Base-by-base conservation (phyloP, 2,797 vertebrate genomes). In the Cossypha polioptera region DNA sequence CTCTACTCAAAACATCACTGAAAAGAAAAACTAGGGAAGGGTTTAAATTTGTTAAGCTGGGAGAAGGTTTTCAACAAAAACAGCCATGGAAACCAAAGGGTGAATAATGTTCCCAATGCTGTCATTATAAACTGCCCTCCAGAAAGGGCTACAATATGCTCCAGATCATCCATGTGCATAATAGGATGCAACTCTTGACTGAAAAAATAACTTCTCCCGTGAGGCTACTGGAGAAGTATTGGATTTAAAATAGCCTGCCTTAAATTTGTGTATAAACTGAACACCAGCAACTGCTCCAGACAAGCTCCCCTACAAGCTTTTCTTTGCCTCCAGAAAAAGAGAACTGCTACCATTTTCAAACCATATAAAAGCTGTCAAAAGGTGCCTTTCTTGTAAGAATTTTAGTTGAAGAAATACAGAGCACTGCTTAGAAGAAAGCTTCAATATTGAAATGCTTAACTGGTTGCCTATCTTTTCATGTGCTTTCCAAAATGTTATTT, bases 131-230 rank as follows among this genome's bases (percentile, higher is more conserved):
- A 85, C 36, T 86, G n/a, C 47, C 45, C 68, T 92, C 77, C 88
- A 95, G 90, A 92, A 95, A 59, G 38, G 51, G 68, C 90, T 77
- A 55, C 78, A 86, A 78, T 74, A 61, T 33, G 42, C 67, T 88
- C 68, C 75, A 82, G 53, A 75, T 79, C 82, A 93, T 74, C 65
- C 45, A 35, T 3, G 26, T 35, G 62, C 68, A 71, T 57, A 92
- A 67, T 43, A 73, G 10, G 78, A 92, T 76, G 59, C 82, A 94
- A 85, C 26, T 79, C 62, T 61, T 38, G 24, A 91, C 79, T 83
- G 55, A 91, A 81, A 81, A 84, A 93, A 75, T 58, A 26, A 75
- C 76, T 86, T 86, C 82, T 88, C 89, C 89, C 28, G 57, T 31
- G 82, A 86, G 75, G 65, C 86, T 91, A 31, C 62, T 83, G 78